Conservation (phyloP, 2,888 invertebrate genomes). For the Elegia similella region DNA sequence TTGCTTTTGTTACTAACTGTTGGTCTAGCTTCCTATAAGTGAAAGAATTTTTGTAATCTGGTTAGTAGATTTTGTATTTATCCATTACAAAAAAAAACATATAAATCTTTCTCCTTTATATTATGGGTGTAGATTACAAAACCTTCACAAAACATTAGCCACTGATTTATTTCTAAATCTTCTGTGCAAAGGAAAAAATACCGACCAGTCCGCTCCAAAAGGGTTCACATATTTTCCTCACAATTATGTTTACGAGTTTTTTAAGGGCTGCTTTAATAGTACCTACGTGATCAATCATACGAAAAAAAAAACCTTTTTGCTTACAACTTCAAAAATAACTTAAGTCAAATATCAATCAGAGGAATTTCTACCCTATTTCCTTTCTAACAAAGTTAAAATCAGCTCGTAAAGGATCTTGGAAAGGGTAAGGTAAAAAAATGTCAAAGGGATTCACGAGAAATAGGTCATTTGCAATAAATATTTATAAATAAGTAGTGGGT, state of each 20-base stretch:
- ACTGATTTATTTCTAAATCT: not conserved
- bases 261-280: constrained; percentile 33
- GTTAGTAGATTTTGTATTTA: too few species aligned
- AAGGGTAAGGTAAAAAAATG: constrained; percentile 26
- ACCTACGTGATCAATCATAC: constrained; percentile 57
- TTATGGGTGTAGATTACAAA: too few species aligned
- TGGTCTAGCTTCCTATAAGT: too few species aligned
- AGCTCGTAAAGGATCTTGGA: not conserved
- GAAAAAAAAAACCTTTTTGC: constrained; percentile 35
- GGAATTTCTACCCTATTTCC: not conserved
- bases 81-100: too few species aligned
- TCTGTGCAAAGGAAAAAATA: not conserved
- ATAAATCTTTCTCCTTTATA: too few species aligned
- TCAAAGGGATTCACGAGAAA: constrained; percentile 37
- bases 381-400: not conserved
- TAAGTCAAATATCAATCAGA: not conserved
- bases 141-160: not conserved
- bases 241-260: constrained; percentile 28
- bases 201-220: not conserved
- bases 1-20: too few species aligned
- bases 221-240: constrained; percentile 7
- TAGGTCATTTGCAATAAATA: constrained; percentile 38
- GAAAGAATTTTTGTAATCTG: too few species aligned
- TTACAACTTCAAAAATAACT: not conserved
- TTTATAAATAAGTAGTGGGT: constrained; percentile 30